These are phyloP conservation scores for Echinarachnius parma DNA, from an alignment of 53 echinoderm and acorn worm species.

Conservation along the genomic window DNA sequence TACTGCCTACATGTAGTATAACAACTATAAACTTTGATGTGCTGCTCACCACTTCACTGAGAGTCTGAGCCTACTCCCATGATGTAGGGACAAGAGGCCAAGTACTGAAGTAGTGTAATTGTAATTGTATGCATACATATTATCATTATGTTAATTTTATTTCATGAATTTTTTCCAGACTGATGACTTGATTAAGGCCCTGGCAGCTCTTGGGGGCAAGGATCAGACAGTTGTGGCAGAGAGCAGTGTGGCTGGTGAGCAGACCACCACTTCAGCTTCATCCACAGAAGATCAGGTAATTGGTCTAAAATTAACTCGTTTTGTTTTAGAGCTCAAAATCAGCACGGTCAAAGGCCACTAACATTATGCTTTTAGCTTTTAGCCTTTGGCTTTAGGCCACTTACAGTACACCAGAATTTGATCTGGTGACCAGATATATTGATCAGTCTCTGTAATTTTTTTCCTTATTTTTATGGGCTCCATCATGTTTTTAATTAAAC, in stretches of 20 bases:
- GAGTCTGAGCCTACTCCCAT: too few species aligned
- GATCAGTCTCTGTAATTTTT: too few species aligned
- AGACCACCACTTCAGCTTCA: slow-evolving; percentile 1
- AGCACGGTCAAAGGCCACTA: not conserved
- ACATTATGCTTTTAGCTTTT: not conserved
- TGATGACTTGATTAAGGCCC: slow-evolving; percentile 30
- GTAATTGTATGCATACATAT: not conserved
- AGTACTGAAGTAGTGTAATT: slow-evolving; percentile 70
- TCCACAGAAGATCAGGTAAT: slow-evolving; percentile 39
- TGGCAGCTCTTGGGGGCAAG: slow-evolving; percentile 13
- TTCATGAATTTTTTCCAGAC: slow-evolving; percentile 8
- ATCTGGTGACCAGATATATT: too few species aligned
- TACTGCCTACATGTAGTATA: too few species aligned
- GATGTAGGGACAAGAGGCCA: too few species aligned
- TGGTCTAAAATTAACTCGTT: too few species aligned
- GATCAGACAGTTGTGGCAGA: slow-evolving; percentile 5
- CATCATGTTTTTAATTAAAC: too few species aligned
- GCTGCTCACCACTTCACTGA: too few species aligned
- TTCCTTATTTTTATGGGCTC: too few species aligned
- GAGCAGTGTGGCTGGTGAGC: not conserved
- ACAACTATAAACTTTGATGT: too few species aligned
- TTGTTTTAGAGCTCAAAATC: not conserved
- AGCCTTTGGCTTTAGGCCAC: too few species aligned
- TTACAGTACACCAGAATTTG: too few species aligned
- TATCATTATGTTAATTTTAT: not conserved